phyloP scores from a whole-genome alignment of 2,888 invertebrate species.

The Athripsodes cinereus region DNA sequence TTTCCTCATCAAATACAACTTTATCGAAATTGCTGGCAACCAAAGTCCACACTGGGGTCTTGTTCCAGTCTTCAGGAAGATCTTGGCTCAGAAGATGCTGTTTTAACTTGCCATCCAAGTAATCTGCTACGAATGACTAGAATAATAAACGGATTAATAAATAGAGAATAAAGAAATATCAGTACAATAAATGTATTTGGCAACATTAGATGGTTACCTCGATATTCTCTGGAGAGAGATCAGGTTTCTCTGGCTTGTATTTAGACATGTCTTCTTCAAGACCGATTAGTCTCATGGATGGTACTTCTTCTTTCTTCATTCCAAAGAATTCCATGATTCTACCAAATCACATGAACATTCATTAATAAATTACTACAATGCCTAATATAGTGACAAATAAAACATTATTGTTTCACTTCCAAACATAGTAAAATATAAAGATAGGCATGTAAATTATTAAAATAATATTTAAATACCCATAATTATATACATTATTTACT shows the following conservation, averaged over 20 bases:
- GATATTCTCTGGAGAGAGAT: slow-evolving; percentile 62
- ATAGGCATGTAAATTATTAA: no score
- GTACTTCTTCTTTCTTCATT: slow-evolving; percentile 89
- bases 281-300: slow-evolving; percentile 85
- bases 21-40: slow-evolving; percentile 95
- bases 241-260: slow-evolving; percentile 82
- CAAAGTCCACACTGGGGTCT: slow-evolving; percentile 83
- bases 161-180: background rate
- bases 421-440: no score
- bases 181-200: background rate
- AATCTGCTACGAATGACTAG: slow-evolving; percentile 77
- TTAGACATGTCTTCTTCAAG: slow-evolving; percentile 97
- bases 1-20: slow-evolving; percentile 78
- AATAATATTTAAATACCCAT: no score
- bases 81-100: slow-evolving; percentile 93
- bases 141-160: slow-evolving; percentile 29
- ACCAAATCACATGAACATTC: background rate
- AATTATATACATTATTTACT: no score
- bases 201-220: slow-evolving; percentile 35
- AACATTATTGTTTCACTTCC: no score
- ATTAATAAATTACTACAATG: no score
- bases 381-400: background rate
- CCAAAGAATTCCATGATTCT: slow-evolving; percentile 99
- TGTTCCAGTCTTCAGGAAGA: slow-evolving; percentile 95
- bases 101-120: slow-evolving; percentile 89